Conservation (phyloP, 2,888 invertebrate species). For the Plusia festucae region DNA sequence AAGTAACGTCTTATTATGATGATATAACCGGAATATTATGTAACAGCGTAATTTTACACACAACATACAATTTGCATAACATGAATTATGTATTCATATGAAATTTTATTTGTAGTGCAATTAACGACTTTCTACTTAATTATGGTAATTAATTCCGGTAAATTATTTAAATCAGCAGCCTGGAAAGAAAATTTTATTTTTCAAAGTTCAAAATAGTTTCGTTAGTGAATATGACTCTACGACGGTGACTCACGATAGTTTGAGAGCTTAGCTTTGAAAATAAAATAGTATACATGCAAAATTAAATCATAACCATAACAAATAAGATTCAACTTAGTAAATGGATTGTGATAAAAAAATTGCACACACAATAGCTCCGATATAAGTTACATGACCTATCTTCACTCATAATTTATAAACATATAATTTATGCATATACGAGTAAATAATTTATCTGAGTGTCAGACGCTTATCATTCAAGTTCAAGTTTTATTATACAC, state of each 20-base stretch:
- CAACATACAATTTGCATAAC: background rate
- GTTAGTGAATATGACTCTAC: background rate
- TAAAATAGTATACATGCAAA: no score
- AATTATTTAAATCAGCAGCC: background rate
- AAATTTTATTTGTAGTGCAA: conserved; percentile 5
- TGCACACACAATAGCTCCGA: no score
- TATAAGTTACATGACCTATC: background rate
- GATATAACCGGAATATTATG: background rate
- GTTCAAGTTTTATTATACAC: conserved; percentile 53
- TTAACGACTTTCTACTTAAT: conserved; percentile 6
- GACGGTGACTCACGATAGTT: no score
- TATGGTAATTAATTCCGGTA: conserved; percentile 22
- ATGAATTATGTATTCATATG: conserved; percentile 6
- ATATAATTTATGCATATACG: background rate
- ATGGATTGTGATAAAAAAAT: no score
- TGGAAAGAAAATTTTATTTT: background rate
- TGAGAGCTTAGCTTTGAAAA: no score
- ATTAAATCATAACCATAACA: no score
- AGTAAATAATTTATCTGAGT: background rate
- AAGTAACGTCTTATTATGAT: background rate
- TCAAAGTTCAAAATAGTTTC: conserved; percentile 1
- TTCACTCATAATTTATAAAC: background rate
- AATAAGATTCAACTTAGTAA: no score
- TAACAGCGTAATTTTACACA: conserved; percentile 4
- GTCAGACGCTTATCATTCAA: conserved; percentile 37